Evolutionary conservation across 2,888 invertebrate genomes (phyloP).

Genomic region (Salticus scenicus): DNA sequence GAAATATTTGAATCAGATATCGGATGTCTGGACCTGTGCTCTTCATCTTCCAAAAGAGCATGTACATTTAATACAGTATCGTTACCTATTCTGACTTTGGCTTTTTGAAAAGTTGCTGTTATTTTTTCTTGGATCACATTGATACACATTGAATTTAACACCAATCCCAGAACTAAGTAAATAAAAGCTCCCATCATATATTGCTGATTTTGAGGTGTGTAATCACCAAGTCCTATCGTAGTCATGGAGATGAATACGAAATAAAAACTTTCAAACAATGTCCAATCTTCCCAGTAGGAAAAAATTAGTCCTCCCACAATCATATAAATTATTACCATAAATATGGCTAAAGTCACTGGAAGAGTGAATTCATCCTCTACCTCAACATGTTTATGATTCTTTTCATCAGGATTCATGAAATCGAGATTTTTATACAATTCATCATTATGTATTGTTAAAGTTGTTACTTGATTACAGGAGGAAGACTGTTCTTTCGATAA

Average conservation of each 20-base stretch:
- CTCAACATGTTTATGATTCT: constrained; percentile 81
- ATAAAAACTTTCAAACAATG: constrained; percentile 93
- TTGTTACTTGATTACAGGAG: constrained; percentile 55
- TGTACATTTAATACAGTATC: constrained; percentile 71
- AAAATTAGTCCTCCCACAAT: constrained; percentile 85
- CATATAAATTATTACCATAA: constrained; percentile 90
- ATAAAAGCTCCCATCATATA: constrained; percentile 91
- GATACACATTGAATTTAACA: constrained; percentile 92
- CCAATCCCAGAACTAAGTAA: constrained; percentile 91
- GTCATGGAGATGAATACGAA: constrained; percentile 98
- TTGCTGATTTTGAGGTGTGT: constrained; percentile 90
- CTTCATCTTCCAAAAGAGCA: constrained; percentile 70
- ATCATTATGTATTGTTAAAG: constrained; percentile 62
- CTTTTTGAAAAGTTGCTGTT: constrained; percentile 83
- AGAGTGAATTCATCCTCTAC: constrained; percentile 96
- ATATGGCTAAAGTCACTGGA: constrained; percentile 91
- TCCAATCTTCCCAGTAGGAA: constrained; percentile 81
- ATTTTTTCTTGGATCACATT: constrained; percentile 80
- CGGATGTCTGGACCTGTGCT: constrained; percentile 47
- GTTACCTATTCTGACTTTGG: constrained; percentile 71
- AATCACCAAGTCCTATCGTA: constrained; percentile 93
- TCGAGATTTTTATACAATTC: constrained; percentile 63
- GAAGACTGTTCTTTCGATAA: neutral
- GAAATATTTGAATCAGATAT: neutral
- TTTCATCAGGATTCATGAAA: constrained; percentile 59